Base-by-base conservation (phyloP, 2,888 invertebrate genomes). In the Ferdinandea cuprea region DNA sequence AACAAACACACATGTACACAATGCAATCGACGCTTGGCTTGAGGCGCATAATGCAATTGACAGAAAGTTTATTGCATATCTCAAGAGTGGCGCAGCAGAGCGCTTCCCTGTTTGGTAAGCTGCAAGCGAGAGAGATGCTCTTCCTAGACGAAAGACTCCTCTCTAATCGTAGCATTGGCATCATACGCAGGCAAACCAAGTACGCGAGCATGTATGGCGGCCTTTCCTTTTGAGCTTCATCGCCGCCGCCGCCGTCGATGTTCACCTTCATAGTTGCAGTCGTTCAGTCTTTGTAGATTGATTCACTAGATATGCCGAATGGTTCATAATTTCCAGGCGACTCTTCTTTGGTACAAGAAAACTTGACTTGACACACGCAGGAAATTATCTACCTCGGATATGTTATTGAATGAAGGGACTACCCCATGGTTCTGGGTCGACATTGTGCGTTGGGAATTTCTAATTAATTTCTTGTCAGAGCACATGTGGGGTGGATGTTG, bases 21-120 rank as follows among this genome's bases (percentile, higher is more conserved):
- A 52, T 68, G 76, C 52, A 83, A 78, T 83, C 77, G 71, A 78
- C 56, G 61, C 78, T 78, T 68, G 19, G 68, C 83, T 83, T 46
- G 68, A 68, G 83, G 83, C 78, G 68, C 72, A 83, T 83, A 83
- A 78, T 78, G 78, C 83, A 83, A 83, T 83, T 83, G 83, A 83
- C 83, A 78, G 83, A 83, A 83, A 83, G 83, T 83, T 83, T 83
- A 83, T 83, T 83, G 83, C 83, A 71, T 72, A 65, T 72, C 50
- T 78, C 30, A 28, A 73, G 48, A 61, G 68, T 46, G 59, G 58
- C 32, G 71, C 40, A 19, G 71, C 40, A 19, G 61, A 32, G 54
- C 61, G 19, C 44, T 48, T 52, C 37, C 35, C 40, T 37, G 54
- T 58, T 46, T 13, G 37, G 21, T 68, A 40, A 63, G 52, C 54